A percentile compares a stretch with the other conserved stretches of the same genome.
phyloP scores from a whole-genome alignment of 2,888 invertebrate genomes.

The Phortica okadai region DNA sequence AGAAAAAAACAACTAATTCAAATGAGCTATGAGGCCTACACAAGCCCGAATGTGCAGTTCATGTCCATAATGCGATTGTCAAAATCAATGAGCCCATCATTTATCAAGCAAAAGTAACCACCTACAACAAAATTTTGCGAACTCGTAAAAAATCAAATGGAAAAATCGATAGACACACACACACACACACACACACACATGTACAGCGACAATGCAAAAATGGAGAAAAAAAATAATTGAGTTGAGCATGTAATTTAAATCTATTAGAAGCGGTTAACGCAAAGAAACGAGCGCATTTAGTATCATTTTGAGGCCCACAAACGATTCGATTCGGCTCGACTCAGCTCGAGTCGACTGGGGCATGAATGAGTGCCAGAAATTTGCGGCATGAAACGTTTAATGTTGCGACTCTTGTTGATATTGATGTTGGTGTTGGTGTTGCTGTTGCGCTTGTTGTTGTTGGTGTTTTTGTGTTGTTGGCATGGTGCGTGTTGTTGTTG shows the following conservation, averaged over 20 bases:
- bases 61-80: slow-evolving; percentile 28
- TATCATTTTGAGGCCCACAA: slow-evolving; percentile 50
- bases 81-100: slow-evolving; percentile 31
- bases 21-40: slow-evolving; percentile 14
- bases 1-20: neutral
- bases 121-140: slow-evolving; percentile 24
- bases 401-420: slow-evolving; percentile 35
- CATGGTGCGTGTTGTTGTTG: neutral
- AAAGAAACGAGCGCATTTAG: slow-evolving; percentile 23
- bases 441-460: slow-evolving; percentile 39
- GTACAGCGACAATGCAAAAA: neutral
- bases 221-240: slow-evolving; percentile 50
- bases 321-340: slow-evolving; percentile 61
- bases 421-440: slow-evolving; percentile 15
- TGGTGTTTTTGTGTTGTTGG: slow-evolving; percentile 20
- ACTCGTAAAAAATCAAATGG: slow-evolving; percentile 12
- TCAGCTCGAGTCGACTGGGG: slow-evolving; percentile 38
- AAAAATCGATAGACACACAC: neutral
- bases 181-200: neutral
- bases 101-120: slow-evolving; percentile 30
- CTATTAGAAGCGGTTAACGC: slow-evolving; percentile 54
- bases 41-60: neutral
- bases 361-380: slow-evolving; percentile 34
- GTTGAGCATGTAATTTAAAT: slow-evolving; percentile 66
- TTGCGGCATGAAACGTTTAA: slow-evolving; percentile 58